Conservation (phyloP, 2,797 vertebrate genomes). For the Rhynchotus rufescens region DNA sequence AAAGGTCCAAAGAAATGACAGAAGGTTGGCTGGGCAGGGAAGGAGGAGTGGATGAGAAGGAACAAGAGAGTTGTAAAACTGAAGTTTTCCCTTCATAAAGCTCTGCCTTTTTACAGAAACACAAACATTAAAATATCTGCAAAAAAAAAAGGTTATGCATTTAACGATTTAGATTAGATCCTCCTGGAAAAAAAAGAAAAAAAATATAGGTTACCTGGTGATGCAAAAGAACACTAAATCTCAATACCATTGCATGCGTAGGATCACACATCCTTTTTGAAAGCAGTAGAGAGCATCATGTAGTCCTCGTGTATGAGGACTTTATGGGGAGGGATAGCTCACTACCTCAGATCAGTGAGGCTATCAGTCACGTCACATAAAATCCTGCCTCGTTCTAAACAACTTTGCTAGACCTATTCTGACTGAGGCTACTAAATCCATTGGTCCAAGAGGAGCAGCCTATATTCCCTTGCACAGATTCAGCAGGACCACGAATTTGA, state of each 20-base stretch:
- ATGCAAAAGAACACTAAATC: background rate
- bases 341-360: background rate
- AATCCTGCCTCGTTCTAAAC: background rate
- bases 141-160: background rate
- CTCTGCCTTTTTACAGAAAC: background rate
- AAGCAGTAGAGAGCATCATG: background rate
- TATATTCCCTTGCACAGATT: background rate
- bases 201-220: background rate
- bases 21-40: no score
- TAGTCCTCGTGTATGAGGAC: background rate
- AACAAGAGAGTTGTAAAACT: background rate
- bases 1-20: constrained; percentile 3
- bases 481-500: background rate
- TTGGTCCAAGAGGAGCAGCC: background rate
- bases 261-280: background rate
- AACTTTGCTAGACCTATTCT: background rate
- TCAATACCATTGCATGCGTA: background rate
- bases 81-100: background rate
- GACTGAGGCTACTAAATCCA: background rate
- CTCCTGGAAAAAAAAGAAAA: background rate
- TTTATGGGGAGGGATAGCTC: background rate
- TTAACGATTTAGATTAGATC: background rate
- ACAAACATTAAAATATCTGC: background rate
- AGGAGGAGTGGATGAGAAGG: no score
- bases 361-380: background rate